Conservation (phyloP, 2,113 vertebrate genomes). For the Haemorhous mexicanus region DNA sequence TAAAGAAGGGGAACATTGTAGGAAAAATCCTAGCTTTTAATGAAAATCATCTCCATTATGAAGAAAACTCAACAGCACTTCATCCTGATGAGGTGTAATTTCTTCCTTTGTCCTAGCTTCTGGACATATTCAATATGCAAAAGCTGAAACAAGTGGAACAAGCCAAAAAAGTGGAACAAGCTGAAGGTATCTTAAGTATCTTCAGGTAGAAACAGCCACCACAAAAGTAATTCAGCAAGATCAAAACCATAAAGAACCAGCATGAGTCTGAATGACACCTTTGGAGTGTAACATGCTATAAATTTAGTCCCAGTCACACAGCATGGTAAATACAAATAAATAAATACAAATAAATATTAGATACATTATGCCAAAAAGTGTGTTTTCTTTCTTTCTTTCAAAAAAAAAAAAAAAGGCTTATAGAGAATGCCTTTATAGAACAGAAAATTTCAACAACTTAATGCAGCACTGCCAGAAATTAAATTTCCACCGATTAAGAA, state of each 20-base stretch:
- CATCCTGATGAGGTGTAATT: not conserved
- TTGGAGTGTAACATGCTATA: not conserved
- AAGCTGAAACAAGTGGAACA: not conserved
- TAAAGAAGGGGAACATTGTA: not conserved
- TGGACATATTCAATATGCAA: not conserved
- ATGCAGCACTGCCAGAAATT: not conserved
- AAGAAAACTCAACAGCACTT: not conserved
- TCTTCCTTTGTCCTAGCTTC: not conserved
- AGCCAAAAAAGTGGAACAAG: not conserved
- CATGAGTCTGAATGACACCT: not conserved
- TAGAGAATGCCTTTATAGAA: not conserved
- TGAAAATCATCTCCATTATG: not conserved
- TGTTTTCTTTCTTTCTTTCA: not conserved
- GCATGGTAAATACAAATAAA: not conserved
- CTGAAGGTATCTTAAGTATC: not conserved
- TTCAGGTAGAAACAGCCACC: not conserved
- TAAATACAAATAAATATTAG: not conserved
- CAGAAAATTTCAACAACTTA: not conserved
- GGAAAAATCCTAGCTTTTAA: not conserved
- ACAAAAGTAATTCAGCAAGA: not conserved
- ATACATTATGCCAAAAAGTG: not conserved
- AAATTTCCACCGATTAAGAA: slow-evolving; percentile 44
- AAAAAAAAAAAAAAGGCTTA: not conserved
- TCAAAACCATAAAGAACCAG: not conserved
- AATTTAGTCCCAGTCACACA: not conserved